These are phyloP conservation scores for Orgyia antiqua DNA, from an alignment of 2,888 invertebrate genomes.

Conservation along the genomic window DNA sequence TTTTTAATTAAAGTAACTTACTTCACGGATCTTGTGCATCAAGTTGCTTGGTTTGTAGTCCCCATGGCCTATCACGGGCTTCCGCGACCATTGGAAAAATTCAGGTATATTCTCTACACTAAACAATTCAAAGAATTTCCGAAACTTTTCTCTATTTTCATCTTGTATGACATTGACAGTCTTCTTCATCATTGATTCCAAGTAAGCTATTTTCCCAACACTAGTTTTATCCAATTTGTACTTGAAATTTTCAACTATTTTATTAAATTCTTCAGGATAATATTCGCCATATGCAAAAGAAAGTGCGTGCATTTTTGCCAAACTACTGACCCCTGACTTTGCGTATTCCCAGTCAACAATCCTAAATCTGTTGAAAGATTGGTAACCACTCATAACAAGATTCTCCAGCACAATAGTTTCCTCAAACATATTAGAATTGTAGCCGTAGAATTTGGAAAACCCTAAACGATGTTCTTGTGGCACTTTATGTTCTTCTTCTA, in stretches of 20 bases:
- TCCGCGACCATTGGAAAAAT: not conserved
- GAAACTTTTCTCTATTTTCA: slow-evolving; percentile 27
- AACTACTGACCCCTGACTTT: slow-evolving; percentile 31
- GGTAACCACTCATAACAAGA: slow-evolving; percentile 19
- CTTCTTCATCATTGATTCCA: not conserved
- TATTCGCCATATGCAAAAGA: slow-evolving; percentile 38
- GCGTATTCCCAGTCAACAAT: slow-evolving; percentile 40
- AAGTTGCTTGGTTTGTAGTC: slow-evolving; percentile 41
- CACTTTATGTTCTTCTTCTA: slow-evolving; percentile 8
- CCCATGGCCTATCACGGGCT: slow-evolving; percentile 37
- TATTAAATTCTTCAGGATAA: slow-evolving; percentile 40
- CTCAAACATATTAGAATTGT: slow-evolving; percentile 1
- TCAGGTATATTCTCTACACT: slow-evolving; percentile 18
- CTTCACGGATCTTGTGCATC: slow-evolving; percentile 18
- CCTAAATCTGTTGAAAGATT: slow-evolving; percentile 19
- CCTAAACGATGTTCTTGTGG: slow-evolving; percentile 6
- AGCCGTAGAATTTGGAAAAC: slow-evolving; percentile 10
- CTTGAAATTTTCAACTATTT: slow-evolving; percentile 19
- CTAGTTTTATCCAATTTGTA: slow-evolving; percentile 11
- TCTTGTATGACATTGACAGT: not conserved
- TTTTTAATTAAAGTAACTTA: too few relatives aligned
- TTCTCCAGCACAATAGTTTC: slow-evolving; percentile 14
- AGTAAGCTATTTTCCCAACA: not conserved
- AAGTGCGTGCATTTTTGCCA: slow-evolving; percentile 60
- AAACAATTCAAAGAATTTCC: slow-evolving; percentile 12